Evolutionary conservation across 2,113 vertebrate genomes (phyloP).

Genomic region (Malurus cyaneus): DNA sequence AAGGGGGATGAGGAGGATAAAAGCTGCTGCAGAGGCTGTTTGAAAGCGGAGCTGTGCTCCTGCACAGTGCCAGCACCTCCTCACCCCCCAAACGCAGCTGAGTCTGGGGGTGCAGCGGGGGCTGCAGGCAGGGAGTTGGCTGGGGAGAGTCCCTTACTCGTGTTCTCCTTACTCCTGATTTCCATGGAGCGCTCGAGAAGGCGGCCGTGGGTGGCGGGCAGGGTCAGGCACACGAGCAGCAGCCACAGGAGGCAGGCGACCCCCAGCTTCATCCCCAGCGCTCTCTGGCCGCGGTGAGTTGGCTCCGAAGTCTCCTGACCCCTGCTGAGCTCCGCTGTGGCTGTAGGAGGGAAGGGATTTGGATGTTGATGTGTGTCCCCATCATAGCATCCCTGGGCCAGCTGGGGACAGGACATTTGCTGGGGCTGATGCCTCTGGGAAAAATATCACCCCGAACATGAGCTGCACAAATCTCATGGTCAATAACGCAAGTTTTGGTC

Average conservation of each 20-base stretch:
- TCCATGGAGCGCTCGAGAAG: slow-evolving; percentile 58
- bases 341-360: neutral
- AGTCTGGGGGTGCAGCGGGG: neutral
- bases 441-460: neutral
- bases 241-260: slow-evolving; percentile 63
- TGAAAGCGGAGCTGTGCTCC: neutral
- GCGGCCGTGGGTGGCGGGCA: neutral
- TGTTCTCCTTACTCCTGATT: slow-evolving; percentile 74
- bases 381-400: fast-evolving
- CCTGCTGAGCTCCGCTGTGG: fast-evolving
- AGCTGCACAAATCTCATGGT: neutral
- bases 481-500: neutral
- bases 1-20: too few relatives aligned
- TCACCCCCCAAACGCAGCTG: neutral
- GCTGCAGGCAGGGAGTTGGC: neutral
- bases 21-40: neutral
- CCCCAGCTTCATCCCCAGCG: slow-evolving; percentile 44
- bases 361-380: neutral
- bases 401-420: neutral
- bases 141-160: slow-evolving; percentile 13
- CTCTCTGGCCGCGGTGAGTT: fast-evolving
- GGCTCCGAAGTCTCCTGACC: neutral
- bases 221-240: slow-evolving; percentile 69
- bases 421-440: neutral
- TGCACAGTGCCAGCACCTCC: neutral